Evolutionary conservation across 2,113 vertebrate genomes (phyloP).

Genomic region (Orthonyx spaldingii): DNA sequence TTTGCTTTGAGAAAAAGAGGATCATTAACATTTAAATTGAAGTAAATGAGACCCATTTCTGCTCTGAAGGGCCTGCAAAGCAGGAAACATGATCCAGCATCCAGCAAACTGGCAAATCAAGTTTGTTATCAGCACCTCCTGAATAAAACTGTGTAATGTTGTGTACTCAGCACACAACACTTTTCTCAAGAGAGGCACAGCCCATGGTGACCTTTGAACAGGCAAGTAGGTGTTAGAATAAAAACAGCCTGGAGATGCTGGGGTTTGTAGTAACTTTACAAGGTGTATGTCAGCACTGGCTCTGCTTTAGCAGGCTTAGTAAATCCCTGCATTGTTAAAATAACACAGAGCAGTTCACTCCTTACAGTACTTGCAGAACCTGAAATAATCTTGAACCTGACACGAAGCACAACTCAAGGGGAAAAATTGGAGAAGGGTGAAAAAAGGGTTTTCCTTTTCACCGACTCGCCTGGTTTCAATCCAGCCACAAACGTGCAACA

Average conservation of each 20-base stretch:
- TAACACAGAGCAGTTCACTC: not conserved
- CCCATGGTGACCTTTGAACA: not conserved
- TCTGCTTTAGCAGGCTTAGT: not conserved
- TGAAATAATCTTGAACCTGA: not conserved
- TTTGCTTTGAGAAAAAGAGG: not conserved
- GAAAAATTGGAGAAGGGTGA: too few relatives aligned
- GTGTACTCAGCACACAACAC: not conserved
- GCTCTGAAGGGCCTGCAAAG: not conserved
- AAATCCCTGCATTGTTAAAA: not conserved
- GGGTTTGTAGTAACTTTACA: not conserved
- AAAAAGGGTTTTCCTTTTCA: not conserved
- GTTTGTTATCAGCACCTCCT: constrained; percentile 21
- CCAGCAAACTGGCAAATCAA: constrained; percentile 15
- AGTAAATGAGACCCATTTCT: constrained; percentile 49
- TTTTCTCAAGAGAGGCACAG: not conserved
- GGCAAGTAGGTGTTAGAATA: not conserved
- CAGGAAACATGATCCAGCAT: constrained; percentile 34
- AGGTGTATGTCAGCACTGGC: not conserved
- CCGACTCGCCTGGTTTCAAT: not conserved
- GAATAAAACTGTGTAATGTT: not conserved
- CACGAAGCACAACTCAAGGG: not conserved
- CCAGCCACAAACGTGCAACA: fast-evolving
- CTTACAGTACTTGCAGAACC: not conserved
- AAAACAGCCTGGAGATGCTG: not conserved
- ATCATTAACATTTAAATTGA: constrained; percentile 61